A percentile compares a stretch with the other conserved stretches of the same genome.
Evolutionary conservation across 2,113 vertebrate species (phyloP).

Genomic region (Coregonus clupeaformis): DNA sequence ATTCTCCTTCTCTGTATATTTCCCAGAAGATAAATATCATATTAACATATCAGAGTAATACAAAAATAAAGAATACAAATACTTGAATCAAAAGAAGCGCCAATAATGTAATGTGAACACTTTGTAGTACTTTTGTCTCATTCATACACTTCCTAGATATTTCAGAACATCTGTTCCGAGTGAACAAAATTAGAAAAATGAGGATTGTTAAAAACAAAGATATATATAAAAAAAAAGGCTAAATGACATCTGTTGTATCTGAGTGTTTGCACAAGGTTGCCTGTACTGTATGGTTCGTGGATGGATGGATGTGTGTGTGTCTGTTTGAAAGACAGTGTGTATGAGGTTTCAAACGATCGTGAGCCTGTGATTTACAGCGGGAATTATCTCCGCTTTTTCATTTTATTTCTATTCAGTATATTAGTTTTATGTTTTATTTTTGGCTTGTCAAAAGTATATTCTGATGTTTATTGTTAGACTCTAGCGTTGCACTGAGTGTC

Average conservation of each 20-base stretch:
- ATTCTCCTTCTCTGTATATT: conserved; percentile 62
- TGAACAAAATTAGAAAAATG: conserved; percentile 54
- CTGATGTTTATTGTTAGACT: conserved; percentile 74
- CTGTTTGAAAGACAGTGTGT: conserved; percentile 63
- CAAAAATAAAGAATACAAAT: conserved; percentile 87
- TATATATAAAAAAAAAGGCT: conserved; percentile 43
- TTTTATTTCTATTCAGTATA: conserved; percentile 65
- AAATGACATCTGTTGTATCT: conserved; percentile 61
- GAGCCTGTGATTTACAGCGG: conserved; percentile 37
- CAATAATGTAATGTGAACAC: conserved; percentile 96
- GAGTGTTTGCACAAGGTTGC: conserved; percentile 78
- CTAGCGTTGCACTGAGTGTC: conserved; percentile 98
- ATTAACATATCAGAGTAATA: conserved; percentile 80
- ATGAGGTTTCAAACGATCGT: conserved; percentile 60
- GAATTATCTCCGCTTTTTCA: conserved; percentile 42
- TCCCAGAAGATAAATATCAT: conserved; percentile 70
- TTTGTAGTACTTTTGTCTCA: conserved; percentile 65
- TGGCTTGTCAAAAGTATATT: conserved; percentile 53
- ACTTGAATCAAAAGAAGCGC: conserved; percentile 94
- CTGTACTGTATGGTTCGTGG: conserved; percentile 67
- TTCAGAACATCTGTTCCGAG: conserved; percentile 58
- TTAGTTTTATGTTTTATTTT: conserved; percentile 63
- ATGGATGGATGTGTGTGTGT: conserved; percentile 63
- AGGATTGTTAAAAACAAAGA: conserved; percentile 57
- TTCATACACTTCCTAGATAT: conserved; percentile 79